phyloP scores from a whole-genome alignment of 1,140 invertebrate species.

The Vollenhovia emeryi region DNA sequence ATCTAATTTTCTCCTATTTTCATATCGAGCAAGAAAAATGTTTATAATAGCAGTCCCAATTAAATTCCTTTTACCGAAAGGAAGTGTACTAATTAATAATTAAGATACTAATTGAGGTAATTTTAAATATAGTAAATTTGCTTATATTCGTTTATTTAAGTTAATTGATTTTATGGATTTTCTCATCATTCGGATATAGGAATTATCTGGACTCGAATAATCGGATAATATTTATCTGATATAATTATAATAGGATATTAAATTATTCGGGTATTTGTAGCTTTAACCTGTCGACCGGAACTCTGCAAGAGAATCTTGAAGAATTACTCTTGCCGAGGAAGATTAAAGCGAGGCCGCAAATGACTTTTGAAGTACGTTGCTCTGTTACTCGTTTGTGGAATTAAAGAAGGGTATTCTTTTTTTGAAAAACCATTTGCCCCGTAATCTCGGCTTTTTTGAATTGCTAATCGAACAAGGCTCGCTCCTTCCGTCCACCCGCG shows the following conservation, averaged over 20 bases:
- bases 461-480: constrained; percentile 51
- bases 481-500: background rate
- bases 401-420: background rate
- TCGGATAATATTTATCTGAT: background rate
- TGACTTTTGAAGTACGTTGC: background rate
- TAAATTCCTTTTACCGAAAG: background rate
- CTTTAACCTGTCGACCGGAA: background rate
- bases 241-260: background rate
- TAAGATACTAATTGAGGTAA: background rate
- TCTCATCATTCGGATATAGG: background rate
- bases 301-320: background rate
- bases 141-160: background rate
- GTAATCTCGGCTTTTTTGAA: constrained; percentile 40
- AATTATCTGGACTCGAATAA: background rate
- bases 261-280: background rate
- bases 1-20: background rate
- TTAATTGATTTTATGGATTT: background rate
- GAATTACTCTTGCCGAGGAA: background rate
- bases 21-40: background rate
- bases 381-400: constrained; percentile 5
- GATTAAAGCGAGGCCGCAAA: background rate
- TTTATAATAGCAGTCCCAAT: background rate
- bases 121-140: background rate
- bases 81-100: background rate
- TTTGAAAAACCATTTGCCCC: constrained; percentile 13